These are phyloP conservation scores for Babyrousa celebensis DNA, from an alignment of 2,797 vertebrate genomes.

Conservation along the genomic window DNA sequence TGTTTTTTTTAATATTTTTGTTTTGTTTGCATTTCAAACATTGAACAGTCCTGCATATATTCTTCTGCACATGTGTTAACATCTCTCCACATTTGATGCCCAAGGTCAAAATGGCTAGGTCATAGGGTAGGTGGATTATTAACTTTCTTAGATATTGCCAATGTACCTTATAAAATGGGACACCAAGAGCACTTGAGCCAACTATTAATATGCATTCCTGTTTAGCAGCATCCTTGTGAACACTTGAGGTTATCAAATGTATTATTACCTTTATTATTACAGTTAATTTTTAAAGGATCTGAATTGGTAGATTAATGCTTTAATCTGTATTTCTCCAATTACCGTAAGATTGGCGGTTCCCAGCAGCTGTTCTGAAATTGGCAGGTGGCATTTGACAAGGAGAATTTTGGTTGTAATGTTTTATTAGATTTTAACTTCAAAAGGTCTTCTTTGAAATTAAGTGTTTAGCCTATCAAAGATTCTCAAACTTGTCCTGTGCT, in stretches of 20 bases:
- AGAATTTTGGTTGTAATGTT: conserved; percentile 18
- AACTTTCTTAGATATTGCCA: not conserved
- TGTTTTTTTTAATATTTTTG: not conserved
- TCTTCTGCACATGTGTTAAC: not conserved
- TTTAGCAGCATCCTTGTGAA: not conserved
- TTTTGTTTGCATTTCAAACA: not conserved
- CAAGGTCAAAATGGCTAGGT: not conserved
- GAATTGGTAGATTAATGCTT: not conserved
- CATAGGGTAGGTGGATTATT: not conserved
- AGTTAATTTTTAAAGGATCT: not conserved
- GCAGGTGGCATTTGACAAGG: not conserved
- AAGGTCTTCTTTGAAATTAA: not conserved
- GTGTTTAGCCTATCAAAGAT: not conserved
- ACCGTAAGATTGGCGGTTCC: not conserved
- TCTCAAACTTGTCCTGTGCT: not conserved
- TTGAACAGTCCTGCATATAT: not conserved
- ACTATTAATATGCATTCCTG: not conserved
- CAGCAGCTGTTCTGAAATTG: not conserved
- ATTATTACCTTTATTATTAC: not conserved
- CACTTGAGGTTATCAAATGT: not conserved
- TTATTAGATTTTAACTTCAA: not conserved
- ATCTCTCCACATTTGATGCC: not conserved
- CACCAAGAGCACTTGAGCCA: not conserved
- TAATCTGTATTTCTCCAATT: not conserved
- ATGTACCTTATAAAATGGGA: not conserved